phyloP scores from a whole-genome alignment of 1,140 invertebrate species.

The Oncopodura yosiiana region DNA sequence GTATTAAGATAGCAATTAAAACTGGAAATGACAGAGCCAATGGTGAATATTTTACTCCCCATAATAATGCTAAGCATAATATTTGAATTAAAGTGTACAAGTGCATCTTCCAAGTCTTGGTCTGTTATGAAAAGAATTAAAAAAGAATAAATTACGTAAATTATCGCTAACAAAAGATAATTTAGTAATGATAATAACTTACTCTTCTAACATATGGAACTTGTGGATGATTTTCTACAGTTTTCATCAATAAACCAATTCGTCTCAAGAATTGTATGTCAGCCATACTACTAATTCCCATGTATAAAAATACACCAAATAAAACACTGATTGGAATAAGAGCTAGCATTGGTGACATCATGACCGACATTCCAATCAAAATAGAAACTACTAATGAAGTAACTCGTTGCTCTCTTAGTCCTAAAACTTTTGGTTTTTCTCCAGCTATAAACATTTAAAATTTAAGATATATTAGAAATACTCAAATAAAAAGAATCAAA shows the following conservation, averaged over 20 bases:
- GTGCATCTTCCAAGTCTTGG: slow-evolving; percentile 84
- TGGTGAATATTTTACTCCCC: slow-evolving; percentile 68
- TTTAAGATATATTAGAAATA: too few species aligned
- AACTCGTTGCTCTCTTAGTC: slow-evolving; percentile 59
- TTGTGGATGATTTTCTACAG: slow-evolving; percentile 83
- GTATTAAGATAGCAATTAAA: slow-evolving; percentile 80
- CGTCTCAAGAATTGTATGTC: slow-evolving; percentile 87
- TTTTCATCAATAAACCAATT: slow-evolving; percentile 75
- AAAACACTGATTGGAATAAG: slow-evolving; percentile 86
- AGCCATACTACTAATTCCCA: slow-evolving; percentile 83
- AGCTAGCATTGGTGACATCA: slow-evolving; percentile 67
- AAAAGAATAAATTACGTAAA: too few species aligned
- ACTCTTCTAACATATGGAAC: slow-evolving; percentile 39
- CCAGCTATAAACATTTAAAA: not conserved
- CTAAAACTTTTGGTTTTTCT: not conserved
- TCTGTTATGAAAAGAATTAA: too few species aligned
- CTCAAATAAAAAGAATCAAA: slow-evolving; percentile 75
- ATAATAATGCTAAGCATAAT: slow-evolving; percentile 61
- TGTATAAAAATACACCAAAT: slow-evolving; percentile 92
- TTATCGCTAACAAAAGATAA: not conserved
- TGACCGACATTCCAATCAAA: slow-evolving; percentile 65
- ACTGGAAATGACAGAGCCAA: slow-evolving; percentile 82
- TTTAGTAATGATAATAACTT: not conserved
- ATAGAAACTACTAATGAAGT: slow-evolving; percentile 62
- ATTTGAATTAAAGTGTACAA: slow-evolving; percentile 76